A percentile compares a stretch with the other conserved stretches of the same genome.
Evolutionary conservation across 2,888 invertebrate genomes (phyloP).

Genomic region (Villa cingulata): DNA sequence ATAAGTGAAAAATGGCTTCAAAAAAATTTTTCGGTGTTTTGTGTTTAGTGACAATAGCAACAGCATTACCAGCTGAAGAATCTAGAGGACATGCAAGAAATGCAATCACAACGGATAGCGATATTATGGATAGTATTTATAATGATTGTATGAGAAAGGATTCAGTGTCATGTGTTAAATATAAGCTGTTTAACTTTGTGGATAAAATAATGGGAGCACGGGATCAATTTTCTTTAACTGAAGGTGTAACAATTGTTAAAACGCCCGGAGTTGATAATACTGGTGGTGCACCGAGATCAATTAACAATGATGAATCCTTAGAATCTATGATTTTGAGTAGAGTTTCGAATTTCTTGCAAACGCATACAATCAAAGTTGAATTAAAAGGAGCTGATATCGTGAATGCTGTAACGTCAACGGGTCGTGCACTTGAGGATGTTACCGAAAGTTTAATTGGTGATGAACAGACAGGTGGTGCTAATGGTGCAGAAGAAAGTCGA

Average conservation of each 20-base stretch:
- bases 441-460: slow-evolving; percentile 50
- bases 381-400: slow-evolving; percentile 73
- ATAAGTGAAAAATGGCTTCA: slow-evolving; percentile 31
- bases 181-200: slow-evolving; percentile 73
- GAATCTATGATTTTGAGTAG: slow-evolving; percentile 52
- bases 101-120: slow-evolving; percentile 53
- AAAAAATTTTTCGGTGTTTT: slow-evolving; percentile 40
- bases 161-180: slow-evolving; percentile 71
- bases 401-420: slow-evolving; percentile 64
- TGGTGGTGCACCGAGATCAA: slow-evolving; percentile 64
- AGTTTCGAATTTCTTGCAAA: slow-evolving; percentile 60
- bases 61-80: slow-evolving; percentile 60
- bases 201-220: slow-evolving; percentile 72
- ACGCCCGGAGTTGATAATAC: slow-evolving; percentile 50
- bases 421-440: slow-evolving; percentile 64
- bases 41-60: slow-evolving; percentile 44
- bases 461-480: slow-evolving; percentile 36
- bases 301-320: slow-evolving; percentile 49
- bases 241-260: slow-evolving; percentile 72
- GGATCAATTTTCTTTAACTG: slow-evolving; percentile 64
- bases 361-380: slow-evolving; percentile 71
- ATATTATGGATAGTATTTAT: slow-evolving; percentile 62
- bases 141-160: slow-evolving; percentile 70
- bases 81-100: slow-evolving; percentile 44
- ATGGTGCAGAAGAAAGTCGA: slow-evolving; percentile 50